Evolutionary conservation across 2,797 vertebrate species (phyloP).

Genomic region (Chrysocyon brachyurus): DNA sequence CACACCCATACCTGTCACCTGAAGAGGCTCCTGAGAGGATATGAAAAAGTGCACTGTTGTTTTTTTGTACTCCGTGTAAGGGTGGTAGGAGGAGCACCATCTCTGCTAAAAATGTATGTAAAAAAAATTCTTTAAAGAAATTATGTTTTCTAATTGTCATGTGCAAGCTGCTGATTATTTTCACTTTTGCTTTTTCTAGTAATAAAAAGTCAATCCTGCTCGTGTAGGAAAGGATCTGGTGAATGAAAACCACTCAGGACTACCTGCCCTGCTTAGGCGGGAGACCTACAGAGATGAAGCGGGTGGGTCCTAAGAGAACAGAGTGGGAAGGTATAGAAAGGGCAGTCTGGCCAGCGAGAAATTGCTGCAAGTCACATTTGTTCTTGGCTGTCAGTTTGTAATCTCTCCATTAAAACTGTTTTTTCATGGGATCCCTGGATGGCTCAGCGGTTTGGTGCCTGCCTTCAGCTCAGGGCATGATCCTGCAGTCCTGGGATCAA

Average conservation of each 20-base stretch:
- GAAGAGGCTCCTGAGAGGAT: not conserved
- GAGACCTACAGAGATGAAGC: too few species aligned
- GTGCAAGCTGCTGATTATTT: not conserved
- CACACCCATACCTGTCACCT: too few species aligned
- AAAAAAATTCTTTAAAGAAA: not conserved
- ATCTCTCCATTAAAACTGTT: not conserved
- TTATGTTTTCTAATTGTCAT: not conserved
- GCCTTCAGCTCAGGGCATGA: too few species aligned
- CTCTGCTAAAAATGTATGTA: not conserved
- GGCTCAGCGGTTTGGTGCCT: too few species aligned
- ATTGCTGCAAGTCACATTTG: not conserved
- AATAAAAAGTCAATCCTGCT: not conserved
- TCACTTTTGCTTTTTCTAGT: not conserved
- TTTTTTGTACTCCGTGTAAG: not conserved
- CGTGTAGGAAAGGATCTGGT: not conserved
- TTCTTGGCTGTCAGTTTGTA: not conserved
- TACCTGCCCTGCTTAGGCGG: too few species aligned
- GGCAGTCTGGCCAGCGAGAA: not conserved
- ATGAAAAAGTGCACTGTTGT: fast-evolving
- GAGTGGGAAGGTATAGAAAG: not conserved
- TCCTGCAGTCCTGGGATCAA: too few species aligned
- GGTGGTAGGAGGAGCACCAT: not conserved
- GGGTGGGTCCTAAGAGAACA: not conserved
- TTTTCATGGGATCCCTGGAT: not conserved
- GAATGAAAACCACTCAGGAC: not conserved